Percentiles rank a stretch among this genome's conserved stretches.
These are phyloP conservation scores for Falco berigora DNA, from an alignment of 2,797 vertebrate species.

Conservation along the genomic window DNA sequence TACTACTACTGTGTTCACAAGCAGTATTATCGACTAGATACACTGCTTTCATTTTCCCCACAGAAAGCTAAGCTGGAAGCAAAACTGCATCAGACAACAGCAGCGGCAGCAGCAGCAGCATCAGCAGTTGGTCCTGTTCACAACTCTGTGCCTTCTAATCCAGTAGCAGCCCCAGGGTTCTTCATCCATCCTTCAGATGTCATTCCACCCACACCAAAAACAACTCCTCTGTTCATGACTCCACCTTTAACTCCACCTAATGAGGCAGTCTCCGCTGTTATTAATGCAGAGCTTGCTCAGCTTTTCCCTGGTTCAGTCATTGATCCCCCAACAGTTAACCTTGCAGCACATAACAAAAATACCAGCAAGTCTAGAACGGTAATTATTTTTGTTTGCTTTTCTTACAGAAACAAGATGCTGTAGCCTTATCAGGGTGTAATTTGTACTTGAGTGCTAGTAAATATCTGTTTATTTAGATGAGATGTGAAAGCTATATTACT, in stretches of 20 bases:
- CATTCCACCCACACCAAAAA: constrained; percentile 98
- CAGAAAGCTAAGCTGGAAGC: constrained; percentile 99
- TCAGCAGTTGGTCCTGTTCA: constrained; percentile 89
- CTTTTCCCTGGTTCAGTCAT: constrained; percentile 95
- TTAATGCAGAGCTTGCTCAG: constrained; percentile 95
- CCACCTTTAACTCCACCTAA: constrained; percentile 97
- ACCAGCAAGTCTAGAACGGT: constrained; percentile 90
- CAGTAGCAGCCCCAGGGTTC: constrained; percentile 90
- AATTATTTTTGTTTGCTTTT: constrained; percentile 59
- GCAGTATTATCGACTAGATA: constrained; percentile 33
- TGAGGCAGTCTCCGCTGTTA: constrained; percentile 93
- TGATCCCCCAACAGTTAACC: constrained; percentile 90
- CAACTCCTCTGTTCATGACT: constrained; percentile 98
- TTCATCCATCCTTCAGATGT: constrained; percentile 98
- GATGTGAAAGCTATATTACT: not conserved
- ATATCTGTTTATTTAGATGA: not conserved
- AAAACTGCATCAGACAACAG: constrained; percentile 97
- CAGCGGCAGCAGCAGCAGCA: constrained; percentile 78
- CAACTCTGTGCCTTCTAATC: constrained; percentile 95
- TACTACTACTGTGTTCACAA: not conserved
- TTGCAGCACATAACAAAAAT: constrained; percentile 92
- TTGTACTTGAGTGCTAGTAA: not conserved
- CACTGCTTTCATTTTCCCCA: constrained; percentile 59
- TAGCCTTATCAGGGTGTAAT: not conserved
- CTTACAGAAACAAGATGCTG: not conserved